These are phyloP conservation scores for Coilia nasus DNA, from an alignment of 2,797 vertebrate species.

Conservation along the genomic window DNA sequence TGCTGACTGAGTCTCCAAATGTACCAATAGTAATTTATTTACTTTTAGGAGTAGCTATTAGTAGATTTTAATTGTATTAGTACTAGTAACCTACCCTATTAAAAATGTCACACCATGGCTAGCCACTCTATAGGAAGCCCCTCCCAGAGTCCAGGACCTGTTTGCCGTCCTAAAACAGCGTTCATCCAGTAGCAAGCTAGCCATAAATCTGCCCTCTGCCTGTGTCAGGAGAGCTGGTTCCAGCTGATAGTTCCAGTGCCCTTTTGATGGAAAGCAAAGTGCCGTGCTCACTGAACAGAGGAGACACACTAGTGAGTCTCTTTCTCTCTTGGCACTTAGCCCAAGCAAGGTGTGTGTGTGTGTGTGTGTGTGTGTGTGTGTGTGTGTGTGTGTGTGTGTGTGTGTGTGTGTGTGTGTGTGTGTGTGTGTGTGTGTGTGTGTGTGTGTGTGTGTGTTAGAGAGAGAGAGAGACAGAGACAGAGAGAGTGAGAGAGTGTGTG, in stretches of 20 bases:
- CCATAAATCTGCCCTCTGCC: constrained; percentile 19
- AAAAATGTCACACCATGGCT: neutral
- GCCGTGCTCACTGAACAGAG: constrained; percentile 15
- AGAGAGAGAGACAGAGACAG: too few species aligned
- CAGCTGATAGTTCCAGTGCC: constrained; percentile 15
- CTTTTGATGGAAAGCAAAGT: constrained; percentile 28
- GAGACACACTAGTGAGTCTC: constrained; percentile 22
- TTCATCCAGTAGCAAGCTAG: neutral
- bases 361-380: constrained; percentile 35
- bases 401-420: constrained; percentile 5
- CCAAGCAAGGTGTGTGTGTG: constrained; percentile 35
- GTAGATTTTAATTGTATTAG: neutral
- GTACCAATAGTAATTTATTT: too few species aligned
- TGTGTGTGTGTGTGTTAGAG: too few species aligned
- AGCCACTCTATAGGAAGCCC: neutral
- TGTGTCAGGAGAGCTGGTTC: constrained; percentile 5
- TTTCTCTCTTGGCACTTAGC: constrained; percentile 17
- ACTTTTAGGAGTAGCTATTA: too few species aligned
- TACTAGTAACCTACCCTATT: neutral
- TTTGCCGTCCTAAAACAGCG: constrained; percentile 1
- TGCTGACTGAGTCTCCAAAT: too few species aligned
- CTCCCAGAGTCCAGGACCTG: neutral
- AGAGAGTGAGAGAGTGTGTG: neutral
- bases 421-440: constrained; percentile 22
- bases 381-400: constrained; percentile 1